Conservation (phyloP, 2,113 vertebrate genomes). For the Uria aalge region DNA sequence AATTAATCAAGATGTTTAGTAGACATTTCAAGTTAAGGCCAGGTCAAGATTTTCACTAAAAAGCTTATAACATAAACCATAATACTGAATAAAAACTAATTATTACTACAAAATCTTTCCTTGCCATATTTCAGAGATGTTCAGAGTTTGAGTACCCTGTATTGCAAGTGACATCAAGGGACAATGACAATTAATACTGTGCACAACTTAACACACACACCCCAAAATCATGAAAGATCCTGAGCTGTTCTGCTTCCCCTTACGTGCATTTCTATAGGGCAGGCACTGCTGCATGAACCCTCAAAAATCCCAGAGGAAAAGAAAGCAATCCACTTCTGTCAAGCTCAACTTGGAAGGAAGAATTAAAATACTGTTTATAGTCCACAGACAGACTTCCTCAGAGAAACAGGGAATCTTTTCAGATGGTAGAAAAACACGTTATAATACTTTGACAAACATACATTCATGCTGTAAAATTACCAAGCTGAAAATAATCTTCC, state of each 20-base stretch:
- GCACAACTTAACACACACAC: background rate
- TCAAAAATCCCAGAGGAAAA: background rate
- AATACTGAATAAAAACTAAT: background rate
- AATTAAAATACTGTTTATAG: background rate
- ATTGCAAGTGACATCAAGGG: background rate
- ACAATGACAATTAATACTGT: background rate
- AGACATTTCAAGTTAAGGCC: background rate
- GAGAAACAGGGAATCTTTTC: background rate
- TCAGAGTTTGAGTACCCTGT: background rate
- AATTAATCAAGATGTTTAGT: background rate
- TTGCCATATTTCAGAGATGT: background rate
- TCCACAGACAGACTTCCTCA: background rate
- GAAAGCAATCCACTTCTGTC: background rate
- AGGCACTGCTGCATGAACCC: background rate
- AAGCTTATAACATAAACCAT: background rate
- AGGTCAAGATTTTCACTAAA: background rate
- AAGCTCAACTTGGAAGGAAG: background rate
- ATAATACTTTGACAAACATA: background rate
- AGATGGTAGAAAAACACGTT: background rate
- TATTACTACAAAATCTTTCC: background rate
- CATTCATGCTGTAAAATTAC: background rate
- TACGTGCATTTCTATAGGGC: background rate
- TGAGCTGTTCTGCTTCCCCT: background rate
- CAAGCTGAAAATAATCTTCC: slow-evolving; percentile 7
- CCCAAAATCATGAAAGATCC: background rate